phyloP scores from a whole-genome alignment of 35 echinoderm and acorn worm genomes.

The Acanthaster planci region DNA sequence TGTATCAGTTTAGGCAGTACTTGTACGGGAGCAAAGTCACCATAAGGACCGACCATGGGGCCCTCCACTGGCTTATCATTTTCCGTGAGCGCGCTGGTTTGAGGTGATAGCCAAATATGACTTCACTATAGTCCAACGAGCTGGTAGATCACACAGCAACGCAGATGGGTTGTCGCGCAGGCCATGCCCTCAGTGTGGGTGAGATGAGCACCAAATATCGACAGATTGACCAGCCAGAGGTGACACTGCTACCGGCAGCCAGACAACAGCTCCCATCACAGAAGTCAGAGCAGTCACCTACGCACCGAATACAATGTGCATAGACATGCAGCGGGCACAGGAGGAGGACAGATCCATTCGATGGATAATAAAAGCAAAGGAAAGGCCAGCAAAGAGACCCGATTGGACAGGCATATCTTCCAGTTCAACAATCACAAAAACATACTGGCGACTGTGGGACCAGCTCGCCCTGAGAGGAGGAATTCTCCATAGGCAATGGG shows the following conservation, averaged over 20 bases:
- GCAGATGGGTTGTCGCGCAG: slow-evolving; percentile 39
- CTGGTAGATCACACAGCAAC: no score
- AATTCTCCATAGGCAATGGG: slow-evolving; percentile 7
- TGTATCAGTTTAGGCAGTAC: slow-evolving; percentile 42
- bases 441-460: not conserved
- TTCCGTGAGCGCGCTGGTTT: slow-evolving; percentile 63
- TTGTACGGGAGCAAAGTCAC: not conserved
- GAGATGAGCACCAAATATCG: not conserved
- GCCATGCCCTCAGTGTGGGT: slow-evolving; percentile 42
- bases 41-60: slow-evolving; percentile 11
- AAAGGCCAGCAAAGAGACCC: not conserved
- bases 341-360: not conserved
- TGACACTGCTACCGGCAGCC: not conserved
- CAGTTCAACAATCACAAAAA: not conserved
- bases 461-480: not conserved
- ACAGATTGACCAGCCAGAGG: not conserved
- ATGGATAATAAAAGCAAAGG: not conserved
- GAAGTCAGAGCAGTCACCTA: not conserved
- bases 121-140: slow-evolving; percentile 23
- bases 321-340: not conserved
- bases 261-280: not conserved
- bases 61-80: slow-evolving; percentile 56
- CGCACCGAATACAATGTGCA: not conserved
- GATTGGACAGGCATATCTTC: not conserved
- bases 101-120: slow-evolving; percentile 53